Evolutionary conservation across 53 echinoderm and acorn worm genomes (phyloP).

Genomic region (Antedon mediterranea): DNA sequence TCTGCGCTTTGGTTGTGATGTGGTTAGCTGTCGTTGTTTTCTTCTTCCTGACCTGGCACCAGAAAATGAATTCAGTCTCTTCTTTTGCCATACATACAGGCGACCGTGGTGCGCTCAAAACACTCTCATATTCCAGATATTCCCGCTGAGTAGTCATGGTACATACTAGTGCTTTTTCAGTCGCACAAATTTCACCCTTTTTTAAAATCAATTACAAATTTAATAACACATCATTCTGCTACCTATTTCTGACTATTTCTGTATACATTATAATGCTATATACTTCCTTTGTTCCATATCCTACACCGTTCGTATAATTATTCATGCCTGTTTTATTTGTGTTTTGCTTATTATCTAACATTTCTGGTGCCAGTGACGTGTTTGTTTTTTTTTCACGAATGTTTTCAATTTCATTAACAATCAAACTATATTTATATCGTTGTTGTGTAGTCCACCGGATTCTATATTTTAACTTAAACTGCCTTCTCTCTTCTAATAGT

Average conservation of each 20-base stretch:
- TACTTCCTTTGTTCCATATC: not conserved
- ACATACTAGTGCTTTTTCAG: not conserved
- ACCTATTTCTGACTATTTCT: not conserved
- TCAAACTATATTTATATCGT: no score
- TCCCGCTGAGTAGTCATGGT: not conserved
- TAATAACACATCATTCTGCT: not conserved
- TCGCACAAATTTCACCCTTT: not conserved
- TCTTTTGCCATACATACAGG: not conserved
- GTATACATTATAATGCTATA: not conserved
- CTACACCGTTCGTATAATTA: not conserved
- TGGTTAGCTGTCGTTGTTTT: not conserved
- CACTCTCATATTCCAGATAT: not conserved
- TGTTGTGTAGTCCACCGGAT: no score
- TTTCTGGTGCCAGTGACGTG: constrained; percentile 1
- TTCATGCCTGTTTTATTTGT: not conserved
- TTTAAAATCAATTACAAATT: not conserved
- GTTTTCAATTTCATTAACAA: not conserved
- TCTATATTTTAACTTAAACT: no score
- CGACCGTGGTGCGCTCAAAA: not conserved
- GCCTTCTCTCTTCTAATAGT: no score
- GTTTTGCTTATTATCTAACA: not conserved
- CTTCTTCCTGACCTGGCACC: not conserved
- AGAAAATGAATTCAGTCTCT: not conserved
- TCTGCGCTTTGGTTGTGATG: not conserved
- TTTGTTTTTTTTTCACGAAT: not conserved